Base-by-base conservation (phyloP, 2,888 invertebrate genomes). In the Steinernema carpocapsae region DNA sequence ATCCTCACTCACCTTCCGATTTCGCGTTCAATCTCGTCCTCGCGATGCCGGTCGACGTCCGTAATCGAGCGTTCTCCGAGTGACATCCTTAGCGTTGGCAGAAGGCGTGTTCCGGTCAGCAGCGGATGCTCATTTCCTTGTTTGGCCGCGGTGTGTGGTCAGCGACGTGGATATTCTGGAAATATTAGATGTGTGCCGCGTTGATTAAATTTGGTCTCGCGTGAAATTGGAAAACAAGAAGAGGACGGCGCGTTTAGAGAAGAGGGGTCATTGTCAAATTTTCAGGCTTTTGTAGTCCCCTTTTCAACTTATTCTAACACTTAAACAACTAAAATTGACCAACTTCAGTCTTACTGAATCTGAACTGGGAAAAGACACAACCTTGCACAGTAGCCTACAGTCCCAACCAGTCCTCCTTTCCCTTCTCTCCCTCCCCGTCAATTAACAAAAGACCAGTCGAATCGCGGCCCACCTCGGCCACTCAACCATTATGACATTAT, bases 401-500 rank as follows among this genome's bases (percentile, higher is more conserved):
- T 56, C 56, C 14, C 56, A 56, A 56, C 56, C 56, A 26, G 56
- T 56, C 56, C 24, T 24, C 56, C 56, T 48, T 14, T 19, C 48
- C 48, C 56, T 2, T 24, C 26, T 48, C 48, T 19, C 48, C 48
- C 56, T 2, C 22, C 26, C 56, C 19, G 22, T 26, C 56, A 26
- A 7, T 4, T 14, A 22, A 26, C 56, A 22, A 56, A 37, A 37
- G 37, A 56, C 56, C 56, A 56, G 56, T 56, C 56, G 48, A 48
- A 17, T 48, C 48, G 48, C 17, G 48, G 48, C 43, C 10, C 7
- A 43, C 43, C 43, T 14, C n/a, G 48, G 56, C 56, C 56, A 56
- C 56, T 56, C 56, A 22, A 56, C 56, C 56, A 56, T 56, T 56
- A 56, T 22, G 56, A 56, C 56, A 56, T 56, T 56, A 56, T 56